Evolutionary conservation across 2,113 vertebrate species (phyloP).

Genomic region (Bufo gargarizans): DNA sequence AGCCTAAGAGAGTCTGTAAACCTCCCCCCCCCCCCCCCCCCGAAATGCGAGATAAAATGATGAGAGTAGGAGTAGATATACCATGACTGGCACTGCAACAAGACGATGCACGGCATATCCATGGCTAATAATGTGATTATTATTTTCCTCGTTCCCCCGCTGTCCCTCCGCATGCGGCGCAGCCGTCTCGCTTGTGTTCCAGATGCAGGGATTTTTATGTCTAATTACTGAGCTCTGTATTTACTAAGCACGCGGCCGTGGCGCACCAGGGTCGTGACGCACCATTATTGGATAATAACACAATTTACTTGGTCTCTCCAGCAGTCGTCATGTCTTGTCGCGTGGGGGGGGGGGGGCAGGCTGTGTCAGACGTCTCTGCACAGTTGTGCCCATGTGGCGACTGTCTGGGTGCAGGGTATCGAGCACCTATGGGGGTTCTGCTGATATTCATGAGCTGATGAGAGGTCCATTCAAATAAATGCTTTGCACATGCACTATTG

Average conservation of each 20-base stretch:
- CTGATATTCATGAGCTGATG: neutral
- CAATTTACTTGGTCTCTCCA: neutral
- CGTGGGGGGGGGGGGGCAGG: too few species aligned
- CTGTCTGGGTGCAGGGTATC: neutral
- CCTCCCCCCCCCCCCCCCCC: too few species aligned
- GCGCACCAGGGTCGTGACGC: neutral
- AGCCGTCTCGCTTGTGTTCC: neutral
- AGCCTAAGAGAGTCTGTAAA: too few species aligned
- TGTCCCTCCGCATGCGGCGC: neutral
- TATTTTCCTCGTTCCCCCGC: neutral
- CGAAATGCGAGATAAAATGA: neutral
- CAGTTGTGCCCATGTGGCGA: too few species aligned
- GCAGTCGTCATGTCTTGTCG: neutral
- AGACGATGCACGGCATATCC: neutral
- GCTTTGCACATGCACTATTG: too few species aligned
- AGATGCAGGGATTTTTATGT: constrained; percentile 28
- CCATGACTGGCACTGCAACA: neutral
- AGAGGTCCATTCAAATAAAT: neutral
- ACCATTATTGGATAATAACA: constrained; percentile 21
- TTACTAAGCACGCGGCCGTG: neutral
- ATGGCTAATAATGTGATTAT: constrained; percentile 15
- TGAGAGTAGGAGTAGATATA: neutral
- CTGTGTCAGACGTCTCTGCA: neutral
- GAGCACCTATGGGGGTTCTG: neutral
- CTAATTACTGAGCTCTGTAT: constrained; percentile 28